These are phyloP conservation scores for Thalassophryne amazonica DNA, from an alignment of 2,797 vertebrate genomes.

Conservation along the genomic window DNA sequence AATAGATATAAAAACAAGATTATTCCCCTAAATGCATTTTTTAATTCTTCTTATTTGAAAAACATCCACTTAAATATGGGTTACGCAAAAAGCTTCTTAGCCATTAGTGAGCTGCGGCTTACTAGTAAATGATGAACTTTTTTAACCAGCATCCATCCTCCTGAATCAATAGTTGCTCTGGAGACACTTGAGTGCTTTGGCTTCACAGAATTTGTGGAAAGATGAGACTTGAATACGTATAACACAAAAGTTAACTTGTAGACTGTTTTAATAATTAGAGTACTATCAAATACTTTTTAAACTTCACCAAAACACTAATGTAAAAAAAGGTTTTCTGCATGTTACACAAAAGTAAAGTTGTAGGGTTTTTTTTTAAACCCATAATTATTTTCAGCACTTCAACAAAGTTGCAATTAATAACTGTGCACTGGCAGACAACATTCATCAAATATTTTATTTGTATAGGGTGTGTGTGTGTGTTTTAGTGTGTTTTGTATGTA, in stretches of 20 bases:
- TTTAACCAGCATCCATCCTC: conserved; percentile 44
- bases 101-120: conserved; percentile 34
- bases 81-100: conserved; percentile 19
- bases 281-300: conserved; percentile 33
- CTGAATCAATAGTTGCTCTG: conserved; percentile 71
- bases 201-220: conserved; percentile 52
- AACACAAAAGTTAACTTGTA: conserved; percentile 40
- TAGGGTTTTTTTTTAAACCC: no score
- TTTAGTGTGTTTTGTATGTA: conserved; percentile 76
- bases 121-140: conserved; percentile 75
- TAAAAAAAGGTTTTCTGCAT: no score
- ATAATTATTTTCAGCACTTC: no score
- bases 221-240: conserved; percentile 33
- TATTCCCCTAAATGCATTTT: no score
- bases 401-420: no score
- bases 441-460: conserved; percentile 67
- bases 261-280: conserved; percentile 6
- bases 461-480: conserved; percentile 74
- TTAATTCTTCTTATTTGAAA: not conserved
- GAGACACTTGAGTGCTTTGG: conserved; percentile 59
- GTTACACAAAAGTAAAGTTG: no score
- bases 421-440: no score
- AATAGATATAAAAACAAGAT: conserved; percentile 2
- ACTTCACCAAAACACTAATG: conserved; percentile 16
- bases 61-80: conserved; percentile 16